Base-by-base conservation (phyloP, 2,888 invertebrate genomes). In the Volucella bombylans region DNA sequence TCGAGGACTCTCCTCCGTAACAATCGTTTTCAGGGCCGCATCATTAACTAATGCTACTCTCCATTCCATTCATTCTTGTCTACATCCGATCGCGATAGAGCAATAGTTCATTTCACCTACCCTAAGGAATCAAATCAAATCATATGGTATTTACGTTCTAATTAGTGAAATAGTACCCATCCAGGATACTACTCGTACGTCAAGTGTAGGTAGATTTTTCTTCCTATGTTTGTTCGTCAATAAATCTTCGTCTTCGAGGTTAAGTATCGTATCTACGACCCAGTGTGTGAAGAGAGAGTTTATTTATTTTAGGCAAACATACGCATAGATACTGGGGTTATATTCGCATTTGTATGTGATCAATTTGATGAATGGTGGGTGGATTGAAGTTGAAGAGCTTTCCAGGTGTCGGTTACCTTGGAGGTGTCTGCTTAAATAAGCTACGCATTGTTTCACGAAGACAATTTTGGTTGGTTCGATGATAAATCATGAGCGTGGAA, bases 131-230 rank as follows among this genome's bases (percentile, higher is more conserved):
- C 61, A 67, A 67, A 79, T 83, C 79, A 76, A 83, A 83, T 83
- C 79, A 71, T 67, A 83, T 67, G 69, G 79, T 79, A 83, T 79
- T 83, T 79, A 76, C 74, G 67, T 83, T 79, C 79, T 74, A 79
- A 83, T 83, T 83, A 83, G 79, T 83, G 69, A 61, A 76, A 79
- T 83, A n/a, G 74, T 74, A 67, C 79, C 69, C 71, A 45, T 31
- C 31, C 31, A 6, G 4, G 31, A 31, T 31, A 6, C 31, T 6
- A 23, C 23, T 57, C 47, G 47, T 65, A 65, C 39, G 47, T 43
- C 43, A 59, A 41, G 57, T 39, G 31, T 39, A 18, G 49, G 49
- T 15, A 49, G 23, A 23, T 18, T 38, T 8, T n/a, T 10, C 12
- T 2, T 38, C 38, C 0, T 12, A 4, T 49, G n/a, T 49, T 64